A percentile compares a stretch with the other conserved stretches of the same genome.
Conservation (phyloP, 1,140 invertebrate species). For the Mya arenaria region DNA sequence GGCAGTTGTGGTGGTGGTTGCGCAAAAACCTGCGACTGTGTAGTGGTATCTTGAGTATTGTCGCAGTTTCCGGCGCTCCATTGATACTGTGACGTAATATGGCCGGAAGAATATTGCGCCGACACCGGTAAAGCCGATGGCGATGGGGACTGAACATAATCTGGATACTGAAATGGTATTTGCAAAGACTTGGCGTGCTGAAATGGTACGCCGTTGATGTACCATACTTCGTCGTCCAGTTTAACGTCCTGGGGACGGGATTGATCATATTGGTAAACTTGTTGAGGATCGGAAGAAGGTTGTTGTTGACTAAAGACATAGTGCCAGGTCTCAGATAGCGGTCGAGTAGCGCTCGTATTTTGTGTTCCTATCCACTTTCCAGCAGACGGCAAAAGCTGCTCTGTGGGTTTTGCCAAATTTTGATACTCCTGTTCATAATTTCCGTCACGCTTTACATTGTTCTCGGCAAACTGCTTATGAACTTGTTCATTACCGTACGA, state of each 20-base stretch:
- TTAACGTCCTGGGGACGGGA: neutral
- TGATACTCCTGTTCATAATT: no score
- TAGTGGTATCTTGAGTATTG: neutral
- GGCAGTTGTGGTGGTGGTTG: neutral
- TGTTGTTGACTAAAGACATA: no score
- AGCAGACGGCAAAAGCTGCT: no score
- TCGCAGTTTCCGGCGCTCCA: neutral
- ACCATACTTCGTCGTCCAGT: conserved; percentile 48
- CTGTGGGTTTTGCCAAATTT: no score
- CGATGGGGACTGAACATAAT: neutral
- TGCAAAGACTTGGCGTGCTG: conserved; percentile 16
- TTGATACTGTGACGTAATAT: neutral
- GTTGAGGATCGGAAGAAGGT: no score
- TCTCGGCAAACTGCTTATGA: no score
- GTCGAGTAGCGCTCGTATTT: no score
- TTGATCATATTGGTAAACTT: no score
- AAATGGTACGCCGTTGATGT: conserved; percentile 43
- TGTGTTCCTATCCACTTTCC: no score
- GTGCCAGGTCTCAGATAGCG: no score
- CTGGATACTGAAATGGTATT: neutral
- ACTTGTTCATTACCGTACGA: no score
- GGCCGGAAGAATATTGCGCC: neutral
- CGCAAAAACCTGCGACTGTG: neutral
- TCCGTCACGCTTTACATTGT: no score
- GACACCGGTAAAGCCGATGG: neutral